Evolutionary conservation across 2,797 vertebrate genomes (phyloP).

Genomic region (Numenius phaeopus): DNA sequence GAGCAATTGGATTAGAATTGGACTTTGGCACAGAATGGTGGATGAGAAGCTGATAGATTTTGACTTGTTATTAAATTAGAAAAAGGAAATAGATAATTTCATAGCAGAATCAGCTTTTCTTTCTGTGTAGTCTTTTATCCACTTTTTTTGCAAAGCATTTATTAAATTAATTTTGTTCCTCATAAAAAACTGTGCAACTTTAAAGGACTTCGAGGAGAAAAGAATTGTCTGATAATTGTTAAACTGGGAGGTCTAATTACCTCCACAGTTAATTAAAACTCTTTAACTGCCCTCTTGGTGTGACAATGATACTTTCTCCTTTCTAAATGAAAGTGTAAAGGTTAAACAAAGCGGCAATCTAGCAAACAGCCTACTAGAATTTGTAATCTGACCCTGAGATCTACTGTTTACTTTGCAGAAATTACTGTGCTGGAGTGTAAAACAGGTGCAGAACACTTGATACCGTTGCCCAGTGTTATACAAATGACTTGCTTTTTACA

Average conservation of each 20-base stretch:
- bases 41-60: constrained; percentile 52
- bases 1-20: constrained; percentile 61
- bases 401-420: constrained; percentile 71
- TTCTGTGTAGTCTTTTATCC: neutral
- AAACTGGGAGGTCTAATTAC: constrained; percentile 66
- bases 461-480: constrained; percentile 49
- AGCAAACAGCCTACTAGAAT: constrained; percentile 63
- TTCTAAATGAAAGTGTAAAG: constrained; percentile 65
- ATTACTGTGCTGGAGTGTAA: constrained; percentile 52
- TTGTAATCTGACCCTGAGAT: constrained; percentile 70
- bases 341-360: constrained; percentile 62
- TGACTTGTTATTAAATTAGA: constrained; percentile 59
- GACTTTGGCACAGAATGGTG: constrained; percentile 33
- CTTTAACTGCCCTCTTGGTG: constrained; percentile 63
- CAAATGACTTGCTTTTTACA: constrained; percentile 54
- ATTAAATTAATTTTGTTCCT: constrained; percentile 38
- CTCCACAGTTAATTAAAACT: constrained; percentile 69
- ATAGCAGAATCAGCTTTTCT: constrained; percentile 16
- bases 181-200: neutral
- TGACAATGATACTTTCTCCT: constrained; percentile 60
- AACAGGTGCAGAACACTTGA: constrained; percentile 68
- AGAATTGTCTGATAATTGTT: constrained; percentile 58
- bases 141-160: neutral
- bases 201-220: constrained; percentile 51
- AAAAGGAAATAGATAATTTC: constrained; percentile 43